These are phyloP conservation scores for Hypsopygia costalis DNA, from an alignment of 2,888 invertebrate genomes.

Conservation along the genomic window DNA sequence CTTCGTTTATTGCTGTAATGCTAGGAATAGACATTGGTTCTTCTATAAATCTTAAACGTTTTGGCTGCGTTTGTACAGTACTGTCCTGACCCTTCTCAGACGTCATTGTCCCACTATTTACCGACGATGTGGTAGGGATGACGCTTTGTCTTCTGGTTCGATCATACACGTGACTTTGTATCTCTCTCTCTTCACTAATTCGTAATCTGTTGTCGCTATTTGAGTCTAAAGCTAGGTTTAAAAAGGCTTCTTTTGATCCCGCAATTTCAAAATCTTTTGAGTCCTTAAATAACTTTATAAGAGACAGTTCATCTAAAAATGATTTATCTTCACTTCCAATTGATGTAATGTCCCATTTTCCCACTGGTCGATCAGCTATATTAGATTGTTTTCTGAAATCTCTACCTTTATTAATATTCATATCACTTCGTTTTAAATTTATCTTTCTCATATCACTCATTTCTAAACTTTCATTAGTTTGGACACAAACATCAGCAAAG, in stretches of 20 bases:
- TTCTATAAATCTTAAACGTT: conserved; percentile 53
- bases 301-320: background rate
- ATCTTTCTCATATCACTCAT: conserved; percentile 18
- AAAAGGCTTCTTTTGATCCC: background rate
- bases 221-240: background rate
- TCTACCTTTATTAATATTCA: background rate
- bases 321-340: background rate
- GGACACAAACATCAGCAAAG: conserved; percentile 36
- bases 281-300: background rate
- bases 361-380: background rate
- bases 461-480: conserved; percentile 58
- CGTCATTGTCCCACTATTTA: conserved; percentile 8
- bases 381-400: background rate
- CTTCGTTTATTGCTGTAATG: conserved; percentile 14
- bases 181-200: conserved; percentile 34
- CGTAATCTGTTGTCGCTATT: background rate
- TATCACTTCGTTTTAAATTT: background rate
- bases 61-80: conserved; percentile 15
- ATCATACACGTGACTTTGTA: conserved; percentile 36
- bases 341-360: conserved; percentile 1
- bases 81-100: too few species aligned
- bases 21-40: conserved; percentile 37
- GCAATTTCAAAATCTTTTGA: background rate
- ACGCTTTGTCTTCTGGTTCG: background rate
- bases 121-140: background rate